Evolutionary conservation across 2,797 vertebrate species (phyloP).

Genomic region (Pogoniulus pusillus): DNA sequence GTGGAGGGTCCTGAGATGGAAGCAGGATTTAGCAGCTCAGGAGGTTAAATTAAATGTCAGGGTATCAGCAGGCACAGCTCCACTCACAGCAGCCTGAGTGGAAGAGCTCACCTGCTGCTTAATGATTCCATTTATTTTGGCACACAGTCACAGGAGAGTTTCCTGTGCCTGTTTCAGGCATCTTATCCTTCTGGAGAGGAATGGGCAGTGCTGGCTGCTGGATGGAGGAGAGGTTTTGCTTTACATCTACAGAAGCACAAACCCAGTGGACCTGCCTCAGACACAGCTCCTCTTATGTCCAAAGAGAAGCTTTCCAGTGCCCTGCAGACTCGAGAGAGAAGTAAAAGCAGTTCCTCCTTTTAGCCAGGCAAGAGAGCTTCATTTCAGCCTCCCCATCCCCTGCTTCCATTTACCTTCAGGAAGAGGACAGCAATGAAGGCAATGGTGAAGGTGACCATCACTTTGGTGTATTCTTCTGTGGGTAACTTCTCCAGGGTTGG

Average conservation of each 20-base stretch:
- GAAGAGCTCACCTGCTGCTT: not conserved
- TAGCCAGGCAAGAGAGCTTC: not conserved
- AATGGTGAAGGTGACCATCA: constrained; percentile 76
- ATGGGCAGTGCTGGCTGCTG: not conserved
- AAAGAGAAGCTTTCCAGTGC: not conserved
- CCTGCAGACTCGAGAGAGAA: not conserved
- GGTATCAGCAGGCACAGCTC: not conserved
- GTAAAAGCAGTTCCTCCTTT: not conserved
- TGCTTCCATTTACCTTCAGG: constrained; percentile 76
- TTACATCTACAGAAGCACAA: not conserved
- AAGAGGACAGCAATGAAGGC: constrained; percentile 73
- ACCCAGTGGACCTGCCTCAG: not conserved
- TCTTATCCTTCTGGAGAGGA: not conserved
- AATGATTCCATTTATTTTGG: not conserved
- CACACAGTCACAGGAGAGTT: not conserved
- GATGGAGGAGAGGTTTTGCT: not conserved
- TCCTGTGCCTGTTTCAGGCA: not conserved
- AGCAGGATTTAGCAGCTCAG: not conserved
- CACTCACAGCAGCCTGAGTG: not conserved
- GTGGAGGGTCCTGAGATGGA: not conserved
- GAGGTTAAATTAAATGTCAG: not conserved
- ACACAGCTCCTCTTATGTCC: not conserved
- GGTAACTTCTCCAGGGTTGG: constrained; percentile 58
- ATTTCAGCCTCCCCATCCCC: not conserved
- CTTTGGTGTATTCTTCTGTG: constrained; percentile 66